Evolutionary conservation across 1,140 invertebrate genomes (phyloP), one percentile per base, ranked within the genome.

Genomic region (Monochamus saltuarius): DNA sequence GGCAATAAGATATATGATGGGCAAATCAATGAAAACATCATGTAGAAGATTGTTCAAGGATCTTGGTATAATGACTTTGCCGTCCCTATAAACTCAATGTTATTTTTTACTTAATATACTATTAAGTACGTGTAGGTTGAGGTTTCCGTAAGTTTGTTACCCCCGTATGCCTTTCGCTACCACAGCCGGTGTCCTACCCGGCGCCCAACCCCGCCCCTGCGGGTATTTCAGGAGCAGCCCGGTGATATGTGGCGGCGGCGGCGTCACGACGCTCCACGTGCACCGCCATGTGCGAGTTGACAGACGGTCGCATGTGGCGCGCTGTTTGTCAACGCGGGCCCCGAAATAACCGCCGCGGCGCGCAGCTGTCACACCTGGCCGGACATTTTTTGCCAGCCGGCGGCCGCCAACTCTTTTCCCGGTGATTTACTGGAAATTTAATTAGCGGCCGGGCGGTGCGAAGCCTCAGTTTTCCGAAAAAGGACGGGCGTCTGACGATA

Each of bases 321-420:
- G 13, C 39, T 56, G 68, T 62, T 67, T 68, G 66, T 68, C 66
- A 68, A 53, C 61, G 60, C 65, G 60, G 61, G 62, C 61, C 64
- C 66, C 55, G 61, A 68, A 70, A 70, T 70, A 70, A 68, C 56
- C 61, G 56, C 65, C 56, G 66, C 61, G 61, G 64, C 59, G 62
- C 63, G 35, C 67, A 70, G 68, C 68, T 70, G 68, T 70, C 58
- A 62, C 68, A 70, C 68, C 68, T 70, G 68, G 68, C 68, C 63
- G 68, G 68, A 70, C 66, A 69, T 69, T 69, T 69, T 69, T 69
- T 69, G 61, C 59, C 40, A 49, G 50, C 39, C 17, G 56, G 45
- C 51, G 40, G 51, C 51, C 51, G 51, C 38, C 46, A 57, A 65
- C 64, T 62, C 63, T 65, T 53, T 65, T 62, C 59, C 55, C 22